phyloP scores from a whole-genome alignment of 2,888 invertebrate species.

The Leucophora obtusa region DNA sequence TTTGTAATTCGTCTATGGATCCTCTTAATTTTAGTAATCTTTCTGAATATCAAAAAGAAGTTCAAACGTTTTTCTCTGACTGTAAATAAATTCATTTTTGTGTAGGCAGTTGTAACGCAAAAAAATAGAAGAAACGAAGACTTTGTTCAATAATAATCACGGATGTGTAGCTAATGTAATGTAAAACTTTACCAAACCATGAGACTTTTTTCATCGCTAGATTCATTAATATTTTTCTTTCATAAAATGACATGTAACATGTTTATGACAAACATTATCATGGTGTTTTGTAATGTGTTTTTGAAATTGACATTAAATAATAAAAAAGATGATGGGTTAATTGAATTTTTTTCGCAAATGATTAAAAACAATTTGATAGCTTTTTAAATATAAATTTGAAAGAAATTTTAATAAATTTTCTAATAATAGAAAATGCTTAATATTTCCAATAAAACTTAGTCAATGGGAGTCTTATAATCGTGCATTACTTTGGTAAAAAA shows the following conservation, averaged over 20 bases:
- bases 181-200: slow-evolving; percentile 25
- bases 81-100: slow-evolving; percentile 6
- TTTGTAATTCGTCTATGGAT: no score
- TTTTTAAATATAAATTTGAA: no score
- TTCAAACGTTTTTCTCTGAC: neutral
- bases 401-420: no score
- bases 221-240: slow-evolving; percentile 39
- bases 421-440: no score
- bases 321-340: slow-evolving; percentile 34
- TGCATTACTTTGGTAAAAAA: no score
- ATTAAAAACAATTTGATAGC: neutral
- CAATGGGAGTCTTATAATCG: no score
- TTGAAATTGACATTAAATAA: slow-evolving; percentile 36
- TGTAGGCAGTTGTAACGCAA: slow-evolving; percentile 31
- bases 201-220: slow-evolving; percentile 22
- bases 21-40: no score
- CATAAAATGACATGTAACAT: slow-evolving; percentile 46
- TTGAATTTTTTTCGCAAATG: neutral
- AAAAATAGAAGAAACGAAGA: neutral
- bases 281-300: slow-evolving; percentile 25
- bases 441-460: no score
- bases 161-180: slow-evolving; percentile 36
- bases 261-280: slow-evolving; percentile 51
- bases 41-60: neutral
- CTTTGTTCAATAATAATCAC: slow-evolving; percentile 43